These are phyloP conservation scores for Conus betulinus DNA, from an alignment of 1,140 invertebrate genomes.

Conservation along the genomic window DNA sequence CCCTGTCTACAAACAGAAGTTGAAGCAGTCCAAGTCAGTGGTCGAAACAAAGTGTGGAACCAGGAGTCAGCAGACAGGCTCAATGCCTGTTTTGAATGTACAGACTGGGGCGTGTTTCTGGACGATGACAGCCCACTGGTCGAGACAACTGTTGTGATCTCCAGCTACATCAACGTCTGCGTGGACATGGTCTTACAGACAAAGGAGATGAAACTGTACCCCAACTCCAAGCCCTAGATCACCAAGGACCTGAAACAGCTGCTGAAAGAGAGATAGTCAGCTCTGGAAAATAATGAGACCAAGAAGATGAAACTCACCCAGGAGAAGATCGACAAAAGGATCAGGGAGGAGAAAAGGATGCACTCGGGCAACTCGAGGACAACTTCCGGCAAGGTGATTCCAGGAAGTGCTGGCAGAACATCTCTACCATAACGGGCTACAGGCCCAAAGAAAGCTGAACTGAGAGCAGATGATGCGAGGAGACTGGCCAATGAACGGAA, in stretches of 20 bases:
- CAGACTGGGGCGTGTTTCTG: constrained; percentile 4
- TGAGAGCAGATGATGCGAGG: neutral
- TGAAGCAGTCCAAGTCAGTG: constrained; percentile 2
- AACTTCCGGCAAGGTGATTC: neutral
- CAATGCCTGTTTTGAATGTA: constrained; percentile 26
- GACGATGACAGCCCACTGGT: neutral
- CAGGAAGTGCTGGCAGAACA: neutral
- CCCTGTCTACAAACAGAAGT: neutral
- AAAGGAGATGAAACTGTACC: constrained; percentile 1
- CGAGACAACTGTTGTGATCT: neutral
- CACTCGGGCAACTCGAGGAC: neutral
- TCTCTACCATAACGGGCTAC: neutral
- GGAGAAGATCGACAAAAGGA: neutral
- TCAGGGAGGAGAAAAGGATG: neutral
- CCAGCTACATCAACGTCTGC: too few species aligned
- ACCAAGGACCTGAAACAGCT: too few species aligned
- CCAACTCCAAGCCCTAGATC: neutral
- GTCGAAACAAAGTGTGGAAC: constrained; percentile 1
- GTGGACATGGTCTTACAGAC: neutral
- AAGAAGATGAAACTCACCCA: too few species aligned
- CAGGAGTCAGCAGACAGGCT: neutral
- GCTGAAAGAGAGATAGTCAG: too few species aligned
- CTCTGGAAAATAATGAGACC: too few species aligned
- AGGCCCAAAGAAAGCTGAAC: neutral
- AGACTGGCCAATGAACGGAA: neutral